Evolutionary conservation across 1,140 invertebrate genomes (phyloP).

Genomic region (Neomicropteryx cornuta): DNA sequence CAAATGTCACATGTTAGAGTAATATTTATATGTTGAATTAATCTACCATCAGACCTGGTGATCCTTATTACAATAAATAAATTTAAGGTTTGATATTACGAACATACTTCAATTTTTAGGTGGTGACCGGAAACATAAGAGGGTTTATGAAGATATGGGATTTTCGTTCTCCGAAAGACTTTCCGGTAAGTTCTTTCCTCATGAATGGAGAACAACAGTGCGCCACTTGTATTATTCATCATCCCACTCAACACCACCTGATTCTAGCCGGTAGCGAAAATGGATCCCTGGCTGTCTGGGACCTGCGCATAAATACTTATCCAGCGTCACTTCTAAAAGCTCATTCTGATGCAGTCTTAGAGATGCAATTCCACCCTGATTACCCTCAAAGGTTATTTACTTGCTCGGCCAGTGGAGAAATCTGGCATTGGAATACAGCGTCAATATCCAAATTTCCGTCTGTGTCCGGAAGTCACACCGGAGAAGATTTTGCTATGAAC

Average conservation of each 20-base stretch:
- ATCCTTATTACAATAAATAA: too few relatives aligned
- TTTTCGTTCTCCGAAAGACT: constrained; percentile 47
- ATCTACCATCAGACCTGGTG: too few relatives aligned
- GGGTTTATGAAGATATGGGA: constrained; percentile 86
- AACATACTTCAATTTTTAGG: constrained; percentile 22
- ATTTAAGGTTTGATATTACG: too few relatives aligned
- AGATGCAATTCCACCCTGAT: constrained; percentile 74
- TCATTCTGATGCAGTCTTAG: constrained; percentile 62
- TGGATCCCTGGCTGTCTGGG: constrained; percentile 75
- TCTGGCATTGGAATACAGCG: constrained; percentile 74
- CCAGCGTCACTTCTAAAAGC: constrained; percentile 71
- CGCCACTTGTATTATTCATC: constrained; percentile 61
- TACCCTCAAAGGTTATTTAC: constrained; percentile 74
- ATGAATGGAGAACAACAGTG: constrained; percentile 54
- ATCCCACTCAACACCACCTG: constrained; percentile 78
- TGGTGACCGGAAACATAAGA: constrained; percentile 71
- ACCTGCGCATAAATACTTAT: constrained; percentile 67
- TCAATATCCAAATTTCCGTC: constrained; percentile 25
- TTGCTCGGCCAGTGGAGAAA: constrained; percentile 64
- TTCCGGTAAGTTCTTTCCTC: constrained; percentile 50
- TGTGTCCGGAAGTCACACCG: neutral
- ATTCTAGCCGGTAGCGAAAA: constrained; percentile 75
- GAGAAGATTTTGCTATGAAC: constrained; percentile 32
- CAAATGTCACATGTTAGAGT: too few relatives aligned
- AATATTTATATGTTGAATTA: too few relatives aligned